Evolutionary conservation across 2,888 invertebrate species (phyloP).

Genomic region (Callosobruchus maculatus): DNA sequence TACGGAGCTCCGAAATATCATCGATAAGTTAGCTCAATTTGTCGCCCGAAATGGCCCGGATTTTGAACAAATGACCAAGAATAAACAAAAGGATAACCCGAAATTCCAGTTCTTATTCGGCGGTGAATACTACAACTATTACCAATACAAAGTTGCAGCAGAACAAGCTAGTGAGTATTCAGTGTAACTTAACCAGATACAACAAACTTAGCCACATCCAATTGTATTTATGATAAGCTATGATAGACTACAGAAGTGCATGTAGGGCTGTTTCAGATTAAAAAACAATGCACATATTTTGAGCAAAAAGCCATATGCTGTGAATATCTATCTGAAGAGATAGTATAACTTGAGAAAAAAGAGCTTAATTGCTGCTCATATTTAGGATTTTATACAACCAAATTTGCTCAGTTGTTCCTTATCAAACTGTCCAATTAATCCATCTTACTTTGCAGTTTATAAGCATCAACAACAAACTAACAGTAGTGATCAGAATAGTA

Average conservation of each 20-base stretch:
- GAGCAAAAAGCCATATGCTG: too few species aligned
- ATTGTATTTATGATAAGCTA: too few species aligned
- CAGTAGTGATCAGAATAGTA: slow-evolving; percentile 31
- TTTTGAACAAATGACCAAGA: slow-evolving; percentile 98
- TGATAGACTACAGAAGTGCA: too few species aligned
- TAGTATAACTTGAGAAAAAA: too few species aligned
- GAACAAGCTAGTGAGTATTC: slow-evolving; percentile 85
- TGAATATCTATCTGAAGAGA: too few species aligned
- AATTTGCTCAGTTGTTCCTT: background rate
- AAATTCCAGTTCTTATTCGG: slow-evolving; percentile 97
- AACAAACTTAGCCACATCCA: too few species aligned
- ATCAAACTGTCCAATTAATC: too few species aligned
- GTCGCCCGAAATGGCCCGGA: slow-evolving; percentile 99
- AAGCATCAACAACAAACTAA: slow-evolving; percentile 57
- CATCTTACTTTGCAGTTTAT: slow-evolving; percentile 55
- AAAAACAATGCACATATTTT: too few species aligned
- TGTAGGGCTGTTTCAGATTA: too few species aligned
- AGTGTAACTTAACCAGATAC: too few species aligned
- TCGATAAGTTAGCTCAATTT: slow-evolving; percentile 98
- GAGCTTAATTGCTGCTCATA: too few species aligned
- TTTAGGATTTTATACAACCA: too few species aligned
- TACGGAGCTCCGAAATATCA: slow-evolving; percentile 92
- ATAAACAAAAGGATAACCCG: slow-evolving; percentile 96
- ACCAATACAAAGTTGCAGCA: slow-evolving; percentile 91
- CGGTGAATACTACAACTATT: slow-evolving; percentile 93